A percentile compares a stretch with the other conserved stretches of the same genome.
Conservation (phyloP, 2,797 vertebrate species). For the Dicrostonyx torquatus region DNA sequence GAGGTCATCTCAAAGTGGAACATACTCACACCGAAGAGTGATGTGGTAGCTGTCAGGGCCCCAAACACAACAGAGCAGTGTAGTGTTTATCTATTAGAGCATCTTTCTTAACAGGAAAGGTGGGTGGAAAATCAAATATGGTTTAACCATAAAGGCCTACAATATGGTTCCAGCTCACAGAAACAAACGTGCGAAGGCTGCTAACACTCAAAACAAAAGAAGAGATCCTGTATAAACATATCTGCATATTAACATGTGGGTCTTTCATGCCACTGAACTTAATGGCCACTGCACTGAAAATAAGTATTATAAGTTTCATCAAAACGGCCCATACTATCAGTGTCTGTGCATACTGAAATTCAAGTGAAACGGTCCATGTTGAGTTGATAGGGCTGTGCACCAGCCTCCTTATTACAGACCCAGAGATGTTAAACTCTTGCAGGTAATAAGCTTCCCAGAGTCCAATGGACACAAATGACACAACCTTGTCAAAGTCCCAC, state of each 20-base stretch:
- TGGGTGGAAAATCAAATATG: slow-evolving; percentile 81
- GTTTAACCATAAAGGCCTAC: slow-evolving; percentile 46
- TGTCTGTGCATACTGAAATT: slow-evolving; percentile 86
- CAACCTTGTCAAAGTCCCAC: not conserved
- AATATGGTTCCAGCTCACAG: slow-evolving; percentile 88
- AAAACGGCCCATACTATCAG: slow-evolving; percentile 82
- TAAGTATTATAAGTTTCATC: slow-evolving; percentile 83
- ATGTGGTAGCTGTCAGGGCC: slow-evolving; percentile 62
- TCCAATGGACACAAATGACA: not conserved
- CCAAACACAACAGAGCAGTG: slow-evolving; percentile 83
- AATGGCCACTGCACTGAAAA: slow-evolving; percentile 80
- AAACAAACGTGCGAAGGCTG: slow-evolving; percentile 78
- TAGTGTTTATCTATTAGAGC: slow-evolving; percentile 73
- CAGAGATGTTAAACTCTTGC: not conserved
- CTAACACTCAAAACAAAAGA: slow-evolving; percentile 82
- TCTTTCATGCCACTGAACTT: slow-evolving; percentile 85
- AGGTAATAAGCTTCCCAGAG: slow-evolving; percentile 3
- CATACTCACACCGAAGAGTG: slow-evolving; percentile 80
- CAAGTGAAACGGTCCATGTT: slow-evolving; percentile 78
- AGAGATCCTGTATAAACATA: slow-evolving; percentile 61
- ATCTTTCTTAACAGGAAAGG: slow-evolving; percentile 82
- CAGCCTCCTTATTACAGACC: not conserved
- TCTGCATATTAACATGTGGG: slow-evolving; percentile 58
- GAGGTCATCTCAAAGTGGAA: slow-evolving; percentile 83
- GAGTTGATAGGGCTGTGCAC: not conserved